Evolutionary conservation across 1,140 invertebrate genomes (phyloP), one percentile per base, ranked within the genome.

Genomic region (Drosophila obscura): DNA sequence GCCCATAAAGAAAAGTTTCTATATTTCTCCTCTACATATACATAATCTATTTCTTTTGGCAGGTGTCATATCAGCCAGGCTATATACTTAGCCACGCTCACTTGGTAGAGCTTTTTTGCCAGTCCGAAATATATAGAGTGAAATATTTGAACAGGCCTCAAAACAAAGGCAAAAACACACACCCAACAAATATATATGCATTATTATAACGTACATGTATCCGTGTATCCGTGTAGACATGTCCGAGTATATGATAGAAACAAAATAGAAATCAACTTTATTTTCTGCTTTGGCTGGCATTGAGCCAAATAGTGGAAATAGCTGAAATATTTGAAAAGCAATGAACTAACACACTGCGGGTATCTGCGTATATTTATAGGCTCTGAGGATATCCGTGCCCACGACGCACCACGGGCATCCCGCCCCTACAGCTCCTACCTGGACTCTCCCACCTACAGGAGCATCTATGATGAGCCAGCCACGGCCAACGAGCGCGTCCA

Each of bases 311-410:
- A 65, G 59, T 77, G 49, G 63, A 75, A 88, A 88, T 83, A 83
- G 67, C 72, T 39, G 52, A 75, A 74, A 75, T 75, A 75, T 67
- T 66, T 75, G 69, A 71, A 82, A 78, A 57, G 61, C 53, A 64
- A 81, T 77, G 59, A 85, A 84, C 63, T 80, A 69, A 78, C 44
- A 48, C 49, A 31, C 31, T 0, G 8, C 2, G 31, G 51, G 60
- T 71, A 63, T 41, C 28, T 52, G 56, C 63, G 15, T 52, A 48
- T 65, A 64, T 91, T 43, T 46, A 65, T 90, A 97, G 96, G 96
- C 92, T 96, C 96, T 80, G 96, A 97, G 93, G 96, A 97, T 92
- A 96, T 97, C 93, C 95, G 96, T 91, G 96, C 96, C 74, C 96
- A 96, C 83, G 96, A 97, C 87, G 91, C 91, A 19, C 91, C 91